Evolutionary conservation across 2,888 invertebrate species (phyloP).

Genomic region (Ephialtes manifestator): DNA sequence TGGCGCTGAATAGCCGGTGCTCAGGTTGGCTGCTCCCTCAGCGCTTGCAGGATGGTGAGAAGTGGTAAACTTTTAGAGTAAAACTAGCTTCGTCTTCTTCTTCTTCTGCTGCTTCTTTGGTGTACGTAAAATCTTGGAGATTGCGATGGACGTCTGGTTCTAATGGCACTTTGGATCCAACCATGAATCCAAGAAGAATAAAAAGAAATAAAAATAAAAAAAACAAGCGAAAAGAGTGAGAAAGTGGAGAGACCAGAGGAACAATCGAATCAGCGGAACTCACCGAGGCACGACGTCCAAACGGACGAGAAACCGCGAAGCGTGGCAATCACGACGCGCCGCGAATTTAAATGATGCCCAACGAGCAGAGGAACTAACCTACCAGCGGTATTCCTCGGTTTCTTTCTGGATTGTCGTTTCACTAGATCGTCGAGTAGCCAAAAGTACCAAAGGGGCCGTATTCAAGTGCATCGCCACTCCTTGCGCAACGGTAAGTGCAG

Average conservation of each 20-base stretch:
- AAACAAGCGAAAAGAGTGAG: conserved; percentile 12
- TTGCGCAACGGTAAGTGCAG: conserved; percentile 30
- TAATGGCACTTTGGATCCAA: conserved; percentile 11
- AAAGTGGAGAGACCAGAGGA: conserved; percentile 47
- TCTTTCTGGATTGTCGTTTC: conserved; percentile 27
- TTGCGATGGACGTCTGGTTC: conserved; percentile 36
- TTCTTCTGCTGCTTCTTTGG: conserved; percentile 4
- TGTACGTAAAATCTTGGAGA: conserved; percentile 33
- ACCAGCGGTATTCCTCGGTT: conserved; percentile 29
- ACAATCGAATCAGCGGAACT: conserved; percentile 80
- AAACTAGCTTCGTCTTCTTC: conserved; percentile 31
- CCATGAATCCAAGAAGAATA: conserved; percentile 6
- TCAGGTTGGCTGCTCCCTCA: conserved; percentile 18
- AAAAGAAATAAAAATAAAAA: conserved; percentile 61
- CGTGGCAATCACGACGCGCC: conserved; percentile 72
- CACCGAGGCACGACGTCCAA: conserved; percentile 62
- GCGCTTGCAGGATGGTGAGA: conserved; percentile 19
- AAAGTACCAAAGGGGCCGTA: conserved; percentile 31
- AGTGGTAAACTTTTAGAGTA: conserved; percentile 60
- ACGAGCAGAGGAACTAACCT: conserved; percentile 34
- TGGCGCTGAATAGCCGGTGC: conserved; percentile 59
- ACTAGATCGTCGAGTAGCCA: conserved; percentile 32
- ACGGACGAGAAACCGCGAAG: conserved; percentile 43
- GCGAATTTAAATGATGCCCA: conserved; percentile 78
- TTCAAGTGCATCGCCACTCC: conserved; percentile 41